These are phyloP conservation scores for Ganaspis brasiliensis DNA, from an alignment of 2,888 invertebrate species.

Conservation along the genomic window DNA sequence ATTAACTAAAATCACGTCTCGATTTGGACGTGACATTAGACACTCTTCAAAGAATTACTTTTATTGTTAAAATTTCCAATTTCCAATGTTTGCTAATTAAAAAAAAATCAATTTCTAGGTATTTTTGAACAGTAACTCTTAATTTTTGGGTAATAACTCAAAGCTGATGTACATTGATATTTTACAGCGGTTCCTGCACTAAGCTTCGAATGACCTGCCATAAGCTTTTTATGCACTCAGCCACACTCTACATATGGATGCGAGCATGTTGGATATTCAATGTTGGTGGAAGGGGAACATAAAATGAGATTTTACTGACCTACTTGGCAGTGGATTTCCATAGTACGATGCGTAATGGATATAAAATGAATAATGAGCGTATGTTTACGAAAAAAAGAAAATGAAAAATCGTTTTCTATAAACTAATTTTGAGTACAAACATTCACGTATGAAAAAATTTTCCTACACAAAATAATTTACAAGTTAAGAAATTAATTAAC, in stretches of 20 bases:
- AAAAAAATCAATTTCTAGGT: too few relatives aligned
- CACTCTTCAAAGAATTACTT: too few relatives aligned
- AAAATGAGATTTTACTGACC: conserved; percentile 15
- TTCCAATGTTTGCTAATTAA: too few relatives aligned
- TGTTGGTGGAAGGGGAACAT: background rate
- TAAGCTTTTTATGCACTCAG: conserved; percentile 68
- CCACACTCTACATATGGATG: conserved; percentile 59
- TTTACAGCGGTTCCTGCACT: conserved; percentile 21
- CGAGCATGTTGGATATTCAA: conserved; percentile 16
- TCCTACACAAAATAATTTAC: too few relatives aligned
- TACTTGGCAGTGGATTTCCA: conserved; percentile 8
- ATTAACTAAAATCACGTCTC: too few relatives aligned
- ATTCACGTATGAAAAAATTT: too few relatives aligned
- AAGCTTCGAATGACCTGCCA: conserved; percentile 67
- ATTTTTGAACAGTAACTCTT: too few relatives aligned
- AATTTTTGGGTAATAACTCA: background rate
- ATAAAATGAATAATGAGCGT: background rate
- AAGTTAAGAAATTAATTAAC: too few relatives aligned
- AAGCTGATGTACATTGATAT: conserved; percentile 4
- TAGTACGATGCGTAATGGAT: background rate
- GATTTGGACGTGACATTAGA: too few relatives aligned
- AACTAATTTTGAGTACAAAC: too few relatives aligned
- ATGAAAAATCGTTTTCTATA: too few relatives aligned
- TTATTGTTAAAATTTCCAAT: too few relatives aligned
- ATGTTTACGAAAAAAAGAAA: background rate